Base-by-base conservation (phyloP, 2,888 invertebrate species). In the Archaeoteleia sp. region DNA sequence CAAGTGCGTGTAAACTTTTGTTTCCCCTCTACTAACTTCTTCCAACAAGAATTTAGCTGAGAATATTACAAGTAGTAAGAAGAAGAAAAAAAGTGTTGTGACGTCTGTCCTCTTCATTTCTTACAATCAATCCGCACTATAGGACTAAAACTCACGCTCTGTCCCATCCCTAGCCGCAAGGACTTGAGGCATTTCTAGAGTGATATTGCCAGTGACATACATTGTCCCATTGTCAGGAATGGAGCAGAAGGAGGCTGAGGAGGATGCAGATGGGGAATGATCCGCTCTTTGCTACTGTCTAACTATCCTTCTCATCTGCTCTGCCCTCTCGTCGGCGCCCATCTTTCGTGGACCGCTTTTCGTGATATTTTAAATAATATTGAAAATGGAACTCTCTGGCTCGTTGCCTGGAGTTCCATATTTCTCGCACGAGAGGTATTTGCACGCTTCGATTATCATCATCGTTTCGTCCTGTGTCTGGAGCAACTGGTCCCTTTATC, bases 141-240 rank as follows among this genome's bases (percentile, higher is more conserved):
- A 10, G 10, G 34, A 14, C 30, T 37, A 15, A 20, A 17, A 45
- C 30, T 46, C 45, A 13, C 20, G 10, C 17, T 23, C 5, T 40
- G n/a, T 45, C 27, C 37, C 23, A 30, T 34, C 23, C 51, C 70
- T 30, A 10, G 58, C 57, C 12, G 61, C 70, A 66, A 78, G 70
- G 70, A 77, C 70, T 75, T 68, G 55, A 67, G 67, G 74, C 76
- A 75, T 79, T 70, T 71, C 68, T 61, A 60, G 76, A 78, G 77
- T 75, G 77, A 78, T 80, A 80, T 81, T 79, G 79, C 78, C 73
- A 72, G 74, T 78, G 78, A 78, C 81, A 74, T 76, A 76, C 77
- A 81, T 81, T 78, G 78, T 79, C 63, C 74, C 61, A 76, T 78
- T 79, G 77, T 79, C 62, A 57, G 37, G 39, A 55, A 49, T 34